These are phyloP conservation scores for Halocaridina rubra DNA, from an alignment of 2,888 invertebrate species.

Conservation along the genomic window DNA sequence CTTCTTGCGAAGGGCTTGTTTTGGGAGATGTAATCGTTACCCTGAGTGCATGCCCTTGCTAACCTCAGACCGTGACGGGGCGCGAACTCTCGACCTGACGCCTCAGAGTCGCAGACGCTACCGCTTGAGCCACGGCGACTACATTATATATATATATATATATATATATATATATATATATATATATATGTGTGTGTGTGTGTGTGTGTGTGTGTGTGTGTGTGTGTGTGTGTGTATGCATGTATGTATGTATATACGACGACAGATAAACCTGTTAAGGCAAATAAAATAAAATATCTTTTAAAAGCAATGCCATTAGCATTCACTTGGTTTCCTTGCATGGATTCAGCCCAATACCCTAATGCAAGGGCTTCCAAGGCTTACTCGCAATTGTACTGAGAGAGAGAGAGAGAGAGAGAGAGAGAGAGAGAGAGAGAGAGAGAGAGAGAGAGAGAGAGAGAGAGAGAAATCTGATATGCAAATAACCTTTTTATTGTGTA, in stretches of 20 bases:
- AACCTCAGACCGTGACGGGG: too few relatives aligned
- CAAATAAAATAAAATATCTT: neutral
- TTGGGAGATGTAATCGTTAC: too few relatives aligned
- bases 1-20: too few relatives aligned
- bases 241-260: neutral
- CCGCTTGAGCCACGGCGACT: too few relatives aligned
- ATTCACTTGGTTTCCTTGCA: neutral
- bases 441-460: neutral
- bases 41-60: too few relatives aligned
- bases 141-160: too few relatives aligned
- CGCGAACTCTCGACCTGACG: too few relatives aligned
- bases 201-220: neutral
- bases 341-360: constrained; percentile 4
- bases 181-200: neutral
- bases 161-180: neutral
- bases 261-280: neutral
- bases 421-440: neutral
- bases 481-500: too few relatives aligned
- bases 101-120: too few relatives aligned
- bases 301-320: neutral
- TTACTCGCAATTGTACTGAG: constrained; percentile 10
- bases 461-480: neutral
- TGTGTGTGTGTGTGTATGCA: neutral
- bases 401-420: neutral
- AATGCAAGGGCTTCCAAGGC: constrained; percentile 18